These are phyloP conservation scores for Diadumene lineata DNA, from an alignment of 92 coral and sea anemone species.

Conservation along the genomic window DNA sequence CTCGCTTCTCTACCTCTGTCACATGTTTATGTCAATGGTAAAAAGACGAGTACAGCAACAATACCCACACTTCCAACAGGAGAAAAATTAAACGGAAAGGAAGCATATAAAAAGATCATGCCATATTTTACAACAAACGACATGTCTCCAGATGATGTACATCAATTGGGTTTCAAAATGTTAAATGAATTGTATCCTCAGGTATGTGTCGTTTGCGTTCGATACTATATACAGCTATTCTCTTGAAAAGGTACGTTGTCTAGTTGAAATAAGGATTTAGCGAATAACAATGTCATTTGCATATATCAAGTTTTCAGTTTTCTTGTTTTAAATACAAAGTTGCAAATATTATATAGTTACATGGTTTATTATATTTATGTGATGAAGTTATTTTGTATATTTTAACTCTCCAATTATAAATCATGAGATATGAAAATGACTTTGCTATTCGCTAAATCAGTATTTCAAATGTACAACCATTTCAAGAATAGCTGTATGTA, in stretches of 20 bases:
- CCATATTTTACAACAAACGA: constrained; percentile 66
- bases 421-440: no score
- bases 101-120: constrained; percentile 70
- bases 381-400: no score
- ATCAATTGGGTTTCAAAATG: constrained; percentile 66
- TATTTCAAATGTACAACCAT: no score
- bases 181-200: constrained; percentile 71
- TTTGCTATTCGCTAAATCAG: no score
- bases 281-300: no score
- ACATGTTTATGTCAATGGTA: constrained; percentile 57
- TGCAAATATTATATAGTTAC: no score
- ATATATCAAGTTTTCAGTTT: no score
- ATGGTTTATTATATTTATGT: no score
- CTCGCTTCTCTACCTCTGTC: constrained; percentile 67
- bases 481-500: neutral
- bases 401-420: neutral
- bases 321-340: no score
- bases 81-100: constrained; percentile 56
- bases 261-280: no score
- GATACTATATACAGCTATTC: neutral
- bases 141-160: constrained; percentile 65
- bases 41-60: constrained; percentile 39
- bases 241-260: neutral
- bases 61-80: constrained; percentile 63
- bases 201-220: constrained; percentile 27